A percentile compares a stretch with the other conserved stretches of the same genome.
phyloP scores from a whole-genome alignment of 2,797 vertebrate genomes.

The Tenualosa thibaudeaui region DNA sequence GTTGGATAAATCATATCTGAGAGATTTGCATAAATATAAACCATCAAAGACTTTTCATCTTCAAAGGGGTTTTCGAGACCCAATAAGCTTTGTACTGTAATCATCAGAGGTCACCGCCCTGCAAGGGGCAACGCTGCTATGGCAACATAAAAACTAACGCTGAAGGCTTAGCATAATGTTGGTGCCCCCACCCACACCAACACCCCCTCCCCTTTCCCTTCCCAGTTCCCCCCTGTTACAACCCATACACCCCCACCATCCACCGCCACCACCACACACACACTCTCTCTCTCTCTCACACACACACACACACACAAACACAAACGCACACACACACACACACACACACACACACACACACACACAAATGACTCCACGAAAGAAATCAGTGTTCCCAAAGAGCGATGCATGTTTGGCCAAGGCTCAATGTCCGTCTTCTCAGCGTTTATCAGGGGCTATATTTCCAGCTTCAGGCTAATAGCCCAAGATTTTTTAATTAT shows the following conservation, averaged over 20 bases:
- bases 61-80: conserved; percentile 99
- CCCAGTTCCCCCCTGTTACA: conserved; percentile 50
- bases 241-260: conserved; percentile 42
- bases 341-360: conserved; percentile 40
- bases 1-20: conserved; percentile 99
- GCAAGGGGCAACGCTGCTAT: conserved; percentile 99
- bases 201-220: conserved; percentile 50
- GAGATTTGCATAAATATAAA: conserved; percentile 99
- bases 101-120: conserved; percentile 99
- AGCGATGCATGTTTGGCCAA: conserved; percentile 82
- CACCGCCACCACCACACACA: conserved; percentile 46
- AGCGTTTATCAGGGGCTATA: conserved; percentile 32
- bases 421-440: conserved; percentile 67
- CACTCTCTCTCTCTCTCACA: too few relatives aligned
- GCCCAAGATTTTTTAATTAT: neutral
- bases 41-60: conserved; percentile 99
- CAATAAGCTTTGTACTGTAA: conserved; percentile 99
- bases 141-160: conserved; percentile 99
- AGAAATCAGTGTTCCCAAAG: conserved; percentile 84
- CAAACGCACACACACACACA: conserved; percentile 26
- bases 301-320: conserved; percentile 58
- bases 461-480: neutral
- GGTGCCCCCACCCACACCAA: conserved; percentile 60
- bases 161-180: conserved; percentile 99
- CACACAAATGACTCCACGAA: conserved; percentile 49